Conservation (phyloP, 2,113 vertebrate genomes). For the Diphyllodes magnificus region DNA sequence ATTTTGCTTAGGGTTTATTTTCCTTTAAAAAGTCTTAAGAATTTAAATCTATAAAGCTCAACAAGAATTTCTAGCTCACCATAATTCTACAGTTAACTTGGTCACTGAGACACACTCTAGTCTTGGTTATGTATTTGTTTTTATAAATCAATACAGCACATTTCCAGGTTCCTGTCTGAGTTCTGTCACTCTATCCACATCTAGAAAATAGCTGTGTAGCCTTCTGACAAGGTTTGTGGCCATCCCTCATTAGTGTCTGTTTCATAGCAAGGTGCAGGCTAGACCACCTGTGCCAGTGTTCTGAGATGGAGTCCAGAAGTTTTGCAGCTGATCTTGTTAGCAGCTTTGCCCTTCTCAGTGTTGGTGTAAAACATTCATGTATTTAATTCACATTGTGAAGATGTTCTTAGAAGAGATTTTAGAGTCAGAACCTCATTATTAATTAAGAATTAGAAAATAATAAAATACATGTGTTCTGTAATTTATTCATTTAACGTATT, state of each 20-base stretch:
- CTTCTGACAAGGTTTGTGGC: not conserved
- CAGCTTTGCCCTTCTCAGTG: not conserved
- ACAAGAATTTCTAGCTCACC: not conserved
- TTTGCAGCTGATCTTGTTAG: not conserved
- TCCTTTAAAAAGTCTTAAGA: not conserved
- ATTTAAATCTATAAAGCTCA: not conserved
- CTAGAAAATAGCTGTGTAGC: not conserved
- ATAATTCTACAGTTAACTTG: not conserved
- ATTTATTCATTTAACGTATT: not conserved
- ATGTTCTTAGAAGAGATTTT: not conserved
- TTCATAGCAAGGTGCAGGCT: not conserved
- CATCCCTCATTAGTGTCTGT: not conserved
- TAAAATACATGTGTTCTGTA: not conserved
- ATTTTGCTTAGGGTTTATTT: not conserved
- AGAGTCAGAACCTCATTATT: not conserved
- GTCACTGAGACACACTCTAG: not conserved
- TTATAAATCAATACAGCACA: not conserved
- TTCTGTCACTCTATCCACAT: not conserved
- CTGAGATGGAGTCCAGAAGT: not conserved
- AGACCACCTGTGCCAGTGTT: not conserved
- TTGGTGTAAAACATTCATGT: not conserved
- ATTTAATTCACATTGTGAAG: not conserved
- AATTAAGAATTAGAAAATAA: not conserved
- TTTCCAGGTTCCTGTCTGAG: not conserved
- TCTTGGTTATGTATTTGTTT: not conserved